These are phyloP conservation scores for Cheumatopsyche charites DNA, from an alignment of 1,140 invertebrate species.

Conservation along the genomic window DNA sequence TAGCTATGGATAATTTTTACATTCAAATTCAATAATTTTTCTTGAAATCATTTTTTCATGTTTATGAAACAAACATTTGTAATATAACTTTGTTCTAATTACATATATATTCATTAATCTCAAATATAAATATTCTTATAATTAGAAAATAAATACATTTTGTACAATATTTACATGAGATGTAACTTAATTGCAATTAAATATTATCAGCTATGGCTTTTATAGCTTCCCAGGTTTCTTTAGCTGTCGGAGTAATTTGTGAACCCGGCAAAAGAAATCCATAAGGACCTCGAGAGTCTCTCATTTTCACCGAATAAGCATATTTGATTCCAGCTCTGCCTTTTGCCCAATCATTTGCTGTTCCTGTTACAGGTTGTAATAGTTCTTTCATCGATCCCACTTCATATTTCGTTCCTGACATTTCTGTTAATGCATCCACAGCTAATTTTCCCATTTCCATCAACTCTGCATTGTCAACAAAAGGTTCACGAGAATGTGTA, in stretches of 20 bases:
- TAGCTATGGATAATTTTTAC: too few species aligned
- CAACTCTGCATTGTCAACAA: conserved; percentile 66
- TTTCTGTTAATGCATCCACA: conserved; percentile 61
- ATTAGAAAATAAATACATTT: too few species aligned
- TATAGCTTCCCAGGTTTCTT: conserved; percentile 82
- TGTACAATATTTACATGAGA: too few species aligned
- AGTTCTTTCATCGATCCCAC: conserved; percentile 61
- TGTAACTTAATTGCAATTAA: conserved; percentile 20
- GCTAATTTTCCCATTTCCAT: conserved; percentile 66
- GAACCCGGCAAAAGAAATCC: conserved; percentile 80
- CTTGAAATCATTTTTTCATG: too few species aligned
- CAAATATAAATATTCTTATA: too few species aligned
- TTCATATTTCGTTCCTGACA: conserved; percentile 70
- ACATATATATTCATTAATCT: too few species aligned
- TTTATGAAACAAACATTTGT: too few species aligned
- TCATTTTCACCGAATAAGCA: conserved; percentile 78
- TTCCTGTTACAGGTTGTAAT: conserved; percentile 65
- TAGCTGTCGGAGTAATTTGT: conserved; percentile 75
- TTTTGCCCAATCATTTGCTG: conserved; percentile 77
- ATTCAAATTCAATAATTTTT: too few species aligned
- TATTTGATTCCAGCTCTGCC: conserved; percentile 72
- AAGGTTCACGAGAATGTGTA: conserved; percentile 62
- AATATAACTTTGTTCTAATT: too few species aligned
- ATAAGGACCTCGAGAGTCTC: conserved; percentile 71
- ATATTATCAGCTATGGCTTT: conserved; percentile 70